Evolutionary conservation across 2,888 invertebrate species (phyloP).

Genomic region (Drosophila sordidula): DNA sequence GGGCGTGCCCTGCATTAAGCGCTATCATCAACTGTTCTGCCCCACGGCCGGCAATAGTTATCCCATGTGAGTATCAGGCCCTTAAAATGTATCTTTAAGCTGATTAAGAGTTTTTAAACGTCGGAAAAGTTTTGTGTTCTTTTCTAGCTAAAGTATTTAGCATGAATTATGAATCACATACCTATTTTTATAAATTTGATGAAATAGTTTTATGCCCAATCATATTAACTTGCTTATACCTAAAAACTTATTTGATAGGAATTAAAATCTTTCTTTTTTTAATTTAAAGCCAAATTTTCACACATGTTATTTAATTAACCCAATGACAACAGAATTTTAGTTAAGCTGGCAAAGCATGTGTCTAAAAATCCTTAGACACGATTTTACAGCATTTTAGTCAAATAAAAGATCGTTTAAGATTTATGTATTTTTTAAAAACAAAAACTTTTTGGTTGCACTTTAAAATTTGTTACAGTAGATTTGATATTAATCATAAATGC

Average conservation of each 20-base stretch:
- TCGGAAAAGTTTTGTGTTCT: constrained; percentile 3
- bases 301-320: no score
- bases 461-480: no score
- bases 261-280: not conserved
- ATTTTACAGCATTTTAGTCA: no score
- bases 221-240: not conserved
- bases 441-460: no score
- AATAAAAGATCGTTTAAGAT: no score
- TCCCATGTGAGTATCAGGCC: constrained; percentile 90
- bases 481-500: no score
- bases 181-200: not conserved
- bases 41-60: constrained; percentile 96
- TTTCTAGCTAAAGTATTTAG: constrained; percentile 6
- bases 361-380: no score
- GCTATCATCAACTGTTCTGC: constrained; percentile 95
- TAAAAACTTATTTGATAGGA: not conserved
- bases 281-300: not conserved
- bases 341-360: no score
- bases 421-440: no score
- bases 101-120: not conserved
- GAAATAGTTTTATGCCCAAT: constrained; percentile 5
- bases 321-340: no score
- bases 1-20: constrained; percentile 95
- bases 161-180: not conserved
- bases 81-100: no score